These are phyloP conservation scores for Huso huso DNA, from an alignment of 2,797 vertebrate species.

Conservation along the genomic window DNA sequence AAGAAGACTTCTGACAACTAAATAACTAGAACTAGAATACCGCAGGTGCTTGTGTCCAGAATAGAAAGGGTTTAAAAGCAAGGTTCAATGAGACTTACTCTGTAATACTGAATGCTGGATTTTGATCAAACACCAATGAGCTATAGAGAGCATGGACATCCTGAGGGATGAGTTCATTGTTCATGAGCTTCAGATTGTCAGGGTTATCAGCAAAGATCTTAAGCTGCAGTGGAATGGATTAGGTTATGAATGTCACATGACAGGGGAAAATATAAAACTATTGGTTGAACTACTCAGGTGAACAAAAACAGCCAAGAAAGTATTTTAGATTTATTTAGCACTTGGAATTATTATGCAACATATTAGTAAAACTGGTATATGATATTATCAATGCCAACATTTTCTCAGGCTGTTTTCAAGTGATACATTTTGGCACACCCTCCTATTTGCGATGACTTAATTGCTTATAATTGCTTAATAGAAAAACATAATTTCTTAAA, in stretches of 20 bases:
- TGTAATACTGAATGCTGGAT: slow-evolving; percentile 47
- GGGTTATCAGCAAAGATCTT: slow-evolving; percentile 47
- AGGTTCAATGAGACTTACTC: slow-evolving; percentile 41
- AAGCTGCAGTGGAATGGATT: slow-evolving; percentile 32
- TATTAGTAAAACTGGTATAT: too few species aligned
- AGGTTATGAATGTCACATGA: neutral
- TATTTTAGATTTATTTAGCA: neutral
- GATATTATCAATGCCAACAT: too few species aligned
- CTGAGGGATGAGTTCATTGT: slow-evolving; percentile 20
- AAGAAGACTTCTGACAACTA: too few species aligned
- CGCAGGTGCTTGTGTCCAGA: too few species aligned
- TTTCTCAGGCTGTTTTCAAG: neutral
- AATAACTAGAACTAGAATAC: too few species aligned
- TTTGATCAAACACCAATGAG: slow-evolving; percentile 40
- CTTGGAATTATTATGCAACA: too few species aligned
- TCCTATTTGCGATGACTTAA: neutral
- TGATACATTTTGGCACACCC: neutral
- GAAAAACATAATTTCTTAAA: neutral
- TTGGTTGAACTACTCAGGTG: neutral
- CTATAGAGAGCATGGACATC: slow-evolving; percentile 46
- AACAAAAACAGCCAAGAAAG: neutral
- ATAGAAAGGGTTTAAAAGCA: neutral
- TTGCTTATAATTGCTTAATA: neutral
- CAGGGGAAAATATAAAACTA: neutral
- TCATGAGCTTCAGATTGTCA: slow-evolving; percentile 49